Conservation (phyloP, 2,888 invertebrate species). For the Colletes collaris region DNA sequence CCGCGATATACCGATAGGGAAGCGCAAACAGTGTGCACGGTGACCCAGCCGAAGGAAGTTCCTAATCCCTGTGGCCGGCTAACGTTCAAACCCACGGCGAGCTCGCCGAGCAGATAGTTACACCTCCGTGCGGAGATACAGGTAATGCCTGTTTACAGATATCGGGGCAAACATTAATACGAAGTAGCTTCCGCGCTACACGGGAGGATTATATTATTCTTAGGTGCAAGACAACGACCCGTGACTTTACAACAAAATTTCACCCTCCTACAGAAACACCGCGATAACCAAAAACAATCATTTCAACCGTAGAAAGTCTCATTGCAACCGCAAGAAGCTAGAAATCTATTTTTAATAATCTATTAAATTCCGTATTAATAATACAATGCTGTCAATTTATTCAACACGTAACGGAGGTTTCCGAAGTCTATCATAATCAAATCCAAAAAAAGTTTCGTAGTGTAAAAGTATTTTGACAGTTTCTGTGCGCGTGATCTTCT, state of each 20-base stretch:
- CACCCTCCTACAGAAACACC: not conserved
- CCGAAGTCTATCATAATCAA: no score
- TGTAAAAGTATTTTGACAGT: no score
- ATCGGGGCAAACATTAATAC: constrained; percentile 82
- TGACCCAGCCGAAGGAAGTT: constrained; percentile 77
- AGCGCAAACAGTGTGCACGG: constrained; percentile 71
- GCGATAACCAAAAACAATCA: not conserved
- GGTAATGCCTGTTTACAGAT: constrained; percentile 81
- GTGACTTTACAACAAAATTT: constrained; percentile 55
- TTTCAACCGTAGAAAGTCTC: not conserved
- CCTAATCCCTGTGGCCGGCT: constrained; percentile 81
- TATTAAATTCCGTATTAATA: no score
- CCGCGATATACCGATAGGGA: constrained; percentile 63
- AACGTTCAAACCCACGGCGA: constrained; percentile 79
- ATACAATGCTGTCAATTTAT: no score
- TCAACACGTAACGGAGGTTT: no score
- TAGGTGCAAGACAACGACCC: constrained; percentile 62
- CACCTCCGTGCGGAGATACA: constrained; percentile 71
- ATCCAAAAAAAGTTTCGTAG: no score
- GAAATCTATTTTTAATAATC: no score
- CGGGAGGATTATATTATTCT: constrained; percentile 81
- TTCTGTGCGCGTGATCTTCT: not conserved
- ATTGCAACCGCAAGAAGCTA: no score
- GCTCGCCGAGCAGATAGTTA: constrained; percentile 74
- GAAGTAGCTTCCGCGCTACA: constrained; percentile 73